Evolutionary conservation across 2,113 vertebrate species (phyloP).

Genomic region (Hippoglossus stenolepis): DNA sequence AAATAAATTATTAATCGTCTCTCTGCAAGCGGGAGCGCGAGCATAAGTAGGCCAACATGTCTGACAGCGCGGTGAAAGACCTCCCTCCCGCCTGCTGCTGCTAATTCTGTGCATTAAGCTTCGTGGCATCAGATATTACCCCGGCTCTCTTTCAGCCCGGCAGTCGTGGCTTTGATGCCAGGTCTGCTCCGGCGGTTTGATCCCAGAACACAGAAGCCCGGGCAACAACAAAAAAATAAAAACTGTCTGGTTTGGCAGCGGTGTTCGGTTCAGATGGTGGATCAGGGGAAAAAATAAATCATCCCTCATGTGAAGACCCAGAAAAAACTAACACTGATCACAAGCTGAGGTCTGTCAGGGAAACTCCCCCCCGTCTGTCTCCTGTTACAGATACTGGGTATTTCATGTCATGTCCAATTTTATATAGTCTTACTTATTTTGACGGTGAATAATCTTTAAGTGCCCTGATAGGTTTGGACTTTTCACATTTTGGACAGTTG

Average conservation of each 20-base stretch:
- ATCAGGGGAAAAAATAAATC: background rate
- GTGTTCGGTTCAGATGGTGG: constrained; percentile 32
- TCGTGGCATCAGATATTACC: constrained; percentile 39
- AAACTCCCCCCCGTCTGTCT: constrained; percentile 16
- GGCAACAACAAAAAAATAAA: background rate
- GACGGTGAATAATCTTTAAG: no score
- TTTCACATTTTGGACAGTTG: no score
- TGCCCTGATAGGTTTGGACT: no score
- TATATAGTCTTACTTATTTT: background rate
- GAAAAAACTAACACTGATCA: constrained; percentile 41
- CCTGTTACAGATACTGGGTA: background rate
- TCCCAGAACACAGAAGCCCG: constrained; percentile 29
- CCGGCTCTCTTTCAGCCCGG: constrained; percentile 14
- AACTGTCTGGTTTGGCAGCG: constrained; percentile 37
- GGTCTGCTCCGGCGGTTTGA: constrained; percentile 36
- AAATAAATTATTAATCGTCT: constrained; percentile 63
- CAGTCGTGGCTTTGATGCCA: constrained; percentile 40
- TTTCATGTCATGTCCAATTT: no score
- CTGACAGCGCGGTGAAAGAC: constrained; percentile 37
- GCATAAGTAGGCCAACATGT: constrained; percentile 72
- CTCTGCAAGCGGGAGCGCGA: constrained; percentile 23
- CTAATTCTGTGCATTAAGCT: constrained; percentile 43
- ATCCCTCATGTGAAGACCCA: constrained; percentile 22
- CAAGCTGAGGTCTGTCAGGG: constrained; percentile 9
- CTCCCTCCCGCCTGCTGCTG: constrained; percentile 18